Percentiles rank a stretch among this genome's conserved stretches.
Evolutionary conservation across 1,140 invertebrate genomes (phyloP).

Genomic region (Meteorus sp.): DNA sequence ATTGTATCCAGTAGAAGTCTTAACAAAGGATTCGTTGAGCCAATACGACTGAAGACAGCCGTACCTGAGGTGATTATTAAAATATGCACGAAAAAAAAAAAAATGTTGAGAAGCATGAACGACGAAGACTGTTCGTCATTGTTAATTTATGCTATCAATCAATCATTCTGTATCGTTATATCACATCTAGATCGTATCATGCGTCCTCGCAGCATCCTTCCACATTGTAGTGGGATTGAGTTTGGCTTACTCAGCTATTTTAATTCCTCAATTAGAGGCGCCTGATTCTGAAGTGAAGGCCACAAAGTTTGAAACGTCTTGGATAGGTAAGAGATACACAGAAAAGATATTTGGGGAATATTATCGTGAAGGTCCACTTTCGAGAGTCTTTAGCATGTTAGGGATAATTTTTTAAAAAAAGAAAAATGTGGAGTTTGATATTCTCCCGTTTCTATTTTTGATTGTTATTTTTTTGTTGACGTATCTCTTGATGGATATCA

Average conservation of each 20-base stretch:
- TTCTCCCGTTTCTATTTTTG: no score
- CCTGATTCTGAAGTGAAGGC: conserved; percentile 46
- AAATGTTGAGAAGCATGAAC: neutral
- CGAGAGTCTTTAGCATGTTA: no score
- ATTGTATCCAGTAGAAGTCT: conserved; percentile 51
- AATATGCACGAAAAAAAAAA: neutral
- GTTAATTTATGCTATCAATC: neutral
- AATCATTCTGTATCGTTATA: neutral
- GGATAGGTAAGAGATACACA: conserved; percentile 56
- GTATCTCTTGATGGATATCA: no score
- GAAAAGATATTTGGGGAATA: neutral
- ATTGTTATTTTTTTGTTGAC: no score
- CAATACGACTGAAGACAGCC: conserved; percentile 39
- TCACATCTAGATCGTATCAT: conserved; percentile 55
- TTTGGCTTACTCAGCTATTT: conserved; percentile 63
- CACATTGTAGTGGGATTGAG: conserved; percentile 63
- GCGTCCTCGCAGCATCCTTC: conserved; percentile 60
- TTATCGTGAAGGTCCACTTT: neutral
- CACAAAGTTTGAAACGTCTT: conserved; percentile 55
- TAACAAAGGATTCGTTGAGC: conserved; percentile 49
- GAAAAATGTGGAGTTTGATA: no score
- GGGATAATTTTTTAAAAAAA: no score
- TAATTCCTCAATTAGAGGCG: conserved; percentile 61
- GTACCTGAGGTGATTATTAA: conserved; percentile 41
- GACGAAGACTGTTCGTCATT: neutral